Conservation (phyloP, 2,888 invertebrate species). For the Pogonocherus hispidulus region DNA sequence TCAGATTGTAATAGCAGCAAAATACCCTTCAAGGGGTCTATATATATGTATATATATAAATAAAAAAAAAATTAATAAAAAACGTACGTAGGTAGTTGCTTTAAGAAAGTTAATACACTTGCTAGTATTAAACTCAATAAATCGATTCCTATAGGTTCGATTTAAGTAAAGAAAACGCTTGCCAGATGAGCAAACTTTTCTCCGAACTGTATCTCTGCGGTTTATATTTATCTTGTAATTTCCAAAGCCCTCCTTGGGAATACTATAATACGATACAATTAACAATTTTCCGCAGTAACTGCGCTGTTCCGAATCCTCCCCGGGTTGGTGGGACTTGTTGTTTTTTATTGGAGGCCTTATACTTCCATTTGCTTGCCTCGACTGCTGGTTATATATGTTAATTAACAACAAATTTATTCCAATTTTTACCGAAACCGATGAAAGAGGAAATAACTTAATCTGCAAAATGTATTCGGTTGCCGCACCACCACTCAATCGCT, state of each 20-base stretch:
- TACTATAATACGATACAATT: constrained; percentile 11
- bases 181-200: constrained; percentile 19
- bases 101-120: constrained; percentile 16
- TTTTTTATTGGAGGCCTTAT: background rate
- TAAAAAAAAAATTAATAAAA: too few species aligned
- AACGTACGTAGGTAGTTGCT: too few species aligned
- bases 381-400: background rate
- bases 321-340: background rate
- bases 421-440: background rate
- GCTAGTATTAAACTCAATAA: background rate
- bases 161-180: constrained; percentile 10
- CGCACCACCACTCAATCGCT: too few species aligned
- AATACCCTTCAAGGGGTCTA: too few species aligned
- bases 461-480: background rate
- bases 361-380: background rate
- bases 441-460: background rate
- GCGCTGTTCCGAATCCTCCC: background rate
- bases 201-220: constrained; percentile 17
- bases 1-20: too few species aligned
- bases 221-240: constrained; percentile 27
- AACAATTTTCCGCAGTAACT: constrained; percentile 21
- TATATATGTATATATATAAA: too few species aligned
- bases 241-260: background rate
- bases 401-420: constrained; percentile 7
- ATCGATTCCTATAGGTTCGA: constrained; percentile 6